A percentile compares a stretch with the other conserved stretches of the same genome.
These are phyloP conservation scores for Phalloptychus januarius DNA, from an alignment of 2,797 vertebrate genomes.

Conservation along the genomic window DNA sequence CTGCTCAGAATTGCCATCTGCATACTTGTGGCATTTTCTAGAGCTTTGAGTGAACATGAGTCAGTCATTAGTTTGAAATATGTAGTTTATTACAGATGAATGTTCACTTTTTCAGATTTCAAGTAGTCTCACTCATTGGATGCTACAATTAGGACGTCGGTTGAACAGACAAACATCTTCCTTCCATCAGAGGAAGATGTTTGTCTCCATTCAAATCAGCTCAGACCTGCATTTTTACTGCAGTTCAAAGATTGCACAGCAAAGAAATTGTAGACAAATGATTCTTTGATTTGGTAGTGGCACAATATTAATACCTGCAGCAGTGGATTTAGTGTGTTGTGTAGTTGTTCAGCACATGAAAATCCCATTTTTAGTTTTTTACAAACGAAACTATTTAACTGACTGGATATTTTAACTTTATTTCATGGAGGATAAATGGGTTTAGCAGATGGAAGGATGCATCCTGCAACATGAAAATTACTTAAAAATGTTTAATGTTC, in stretches of 20 bases:
- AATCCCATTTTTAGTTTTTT: not conserved
- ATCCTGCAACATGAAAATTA: too few species aligned
- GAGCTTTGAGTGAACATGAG: not conserved
- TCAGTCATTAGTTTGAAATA: not conserved
- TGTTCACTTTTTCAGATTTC: conserved; percentile 4
- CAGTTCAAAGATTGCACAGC: not conserved
- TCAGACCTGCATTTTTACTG: not conserved
- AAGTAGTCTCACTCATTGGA: not conserved
- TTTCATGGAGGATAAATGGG: too few species aligned
- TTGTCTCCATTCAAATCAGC: not conserved
- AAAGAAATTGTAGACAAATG: not conserved
- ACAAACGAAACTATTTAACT: not conserved
- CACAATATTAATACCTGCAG: not conserved
- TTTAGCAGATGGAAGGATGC: too few species aligned
- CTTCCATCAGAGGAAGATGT: not conserved
- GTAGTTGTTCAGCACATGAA: not conserved
- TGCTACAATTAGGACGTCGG: conserved; percentile 2
- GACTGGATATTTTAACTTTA: not conserved
- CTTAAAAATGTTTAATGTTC: too few species aligned
- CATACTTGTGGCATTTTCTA: not conserved
- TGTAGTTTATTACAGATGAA: conserved; percentile 1
- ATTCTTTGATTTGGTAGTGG: not conserved
- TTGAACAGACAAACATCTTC: too few species aligned
- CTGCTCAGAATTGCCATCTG: not conserved
- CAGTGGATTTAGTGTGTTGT: not conserved